Evolutionary conservation across 53 echinoderm and acorn worm genomes (phyloP).

Genomic region (Apostichopus leukothele): DNA sequence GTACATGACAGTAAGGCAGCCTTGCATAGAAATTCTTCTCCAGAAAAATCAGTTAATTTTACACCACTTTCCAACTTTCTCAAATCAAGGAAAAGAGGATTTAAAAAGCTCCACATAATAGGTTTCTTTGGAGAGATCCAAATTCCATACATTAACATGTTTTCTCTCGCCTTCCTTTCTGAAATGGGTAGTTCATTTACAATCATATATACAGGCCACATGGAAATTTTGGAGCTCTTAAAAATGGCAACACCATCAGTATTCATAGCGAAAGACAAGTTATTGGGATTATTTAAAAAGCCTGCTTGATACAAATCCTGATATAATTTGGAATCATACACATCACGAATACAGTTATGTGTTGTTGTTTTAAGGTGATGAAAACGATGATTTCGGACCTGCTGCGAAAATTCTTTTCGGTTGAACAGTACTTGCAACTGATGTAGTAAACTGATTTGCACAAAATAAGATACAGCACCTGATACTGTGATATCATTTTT

Average conservation of each 20-base stretch:
- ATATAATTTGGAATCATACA: constrained; percentile 53
- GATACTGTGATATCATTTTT: constrained; percentile 39
- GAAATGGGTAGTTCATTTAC: constrained; percentile 53
- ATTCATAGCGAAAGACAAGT: constrained; percentile 52
- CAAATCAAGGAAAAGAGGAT: constrained; percentile 48
- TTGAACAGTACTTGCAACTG: constrained; percentile 49
- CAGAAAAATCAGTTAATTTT: constrained; percentile 14
- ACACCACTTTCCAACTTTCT: constrained; percentile 43
- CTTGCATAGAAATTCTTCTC: constrained; percentile 24
- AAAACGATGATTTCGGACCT: constrained; percentile 54
- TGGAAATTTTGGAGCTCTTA: constrained; percentile 53
- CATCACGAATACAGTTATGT: constrained; percentile 28
- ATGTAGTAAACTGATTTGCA: constrained; percentile 22
- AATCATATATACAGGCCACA: constrained; percentile 56
- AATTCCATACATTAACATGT: constrained; percentile 47
- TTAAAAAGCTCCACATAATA: constrained; percentile 55
- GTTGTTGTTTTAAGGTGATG: constrained; percentile 16
- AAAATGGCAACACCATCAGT: constrained; percentile 56
- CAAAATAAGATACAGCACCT: constrained; percentile 50
- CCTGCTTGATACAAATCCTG: constrained; percentile 32
- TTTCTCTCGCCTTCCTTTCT: constrained; percentile 39
- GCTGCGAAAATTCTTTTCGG: constrained; percentile 29
- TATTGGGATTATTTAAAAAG: constrained; percentile 50
- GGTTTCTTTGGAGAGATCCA: constrained; percentile 50
- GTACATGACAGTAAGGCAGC: constrained; percentile 50